These are phyloP conservation scores for Lepidocyrtinus sp. DNA, from an alignment of 2,888 invertebrate species.

Conservation along the genomic window DNA sequence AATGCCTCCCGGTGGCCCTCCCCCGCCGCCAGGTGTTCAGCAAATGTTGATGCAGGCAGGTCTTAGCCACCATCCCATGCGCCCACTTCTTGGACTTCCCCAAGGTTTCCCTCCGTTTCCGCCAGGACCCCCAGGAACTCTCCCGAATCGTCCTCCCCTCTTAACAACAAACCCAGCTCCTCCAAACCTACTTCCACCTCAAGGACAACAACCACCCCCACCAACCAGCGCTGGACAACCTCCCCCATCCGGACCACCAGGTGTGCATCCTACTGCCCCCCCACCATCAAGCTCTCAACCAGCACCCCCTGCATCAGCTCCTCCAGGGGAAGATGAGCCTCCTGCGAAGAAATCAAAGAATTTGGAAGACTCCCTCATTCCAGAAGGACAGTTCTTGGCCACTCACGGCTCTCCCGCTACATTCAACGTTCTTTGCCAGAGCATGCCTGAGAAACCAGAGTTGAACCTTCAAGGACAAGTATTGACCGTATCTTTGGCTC, in stretches of 20 bases:
- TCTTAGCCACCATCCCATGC: constrained; percentile 71
- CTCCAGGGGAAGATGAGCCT: constrained; percentile 85
- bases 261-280: constrained; percentile 24
- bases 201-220: constrained; percentile 27
- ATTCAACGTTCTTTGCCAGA: constrained; percentile 87
- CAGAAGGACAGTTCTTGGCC: constrained; percentile 86
- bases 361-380: constrained; percentile 89
- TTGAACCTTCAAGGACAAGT: constrained; percentile 96
- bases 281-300: constrained; percentile 67
- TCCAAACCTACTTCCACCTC: constrained; percentile 27
- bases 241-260: constrained; percentile 32
- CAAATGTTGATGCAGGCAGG: constrained; percentile 80
- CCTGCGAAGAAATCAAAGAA: constrained; percentile 89
- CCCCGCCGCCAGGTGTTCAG: constrained; percentile 74
- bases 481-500: constrained; percentile 83
- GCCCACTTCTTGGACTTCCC: constrained; percentile 65
- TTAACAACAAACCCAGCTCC: constrained; percentile 72
- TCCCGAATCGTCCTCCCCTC: constrained; percentile 74
- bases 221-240: constrained; percentile 28
- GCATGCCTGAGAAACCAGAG: constrained; percentile 90
- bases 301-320: constrained; percentile 45
- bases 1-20: constrained; percentile 72
- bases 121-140: constrained; percentile 62
- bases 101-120: constrained; percentile 65
- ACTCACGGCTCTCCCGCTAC: constrained; percentile 84